These are phyloP conservation scores for Sycophila sp. DNA, from an alignment of 1,140 invertebrate species.

Conservation along the genomic window DNA sequence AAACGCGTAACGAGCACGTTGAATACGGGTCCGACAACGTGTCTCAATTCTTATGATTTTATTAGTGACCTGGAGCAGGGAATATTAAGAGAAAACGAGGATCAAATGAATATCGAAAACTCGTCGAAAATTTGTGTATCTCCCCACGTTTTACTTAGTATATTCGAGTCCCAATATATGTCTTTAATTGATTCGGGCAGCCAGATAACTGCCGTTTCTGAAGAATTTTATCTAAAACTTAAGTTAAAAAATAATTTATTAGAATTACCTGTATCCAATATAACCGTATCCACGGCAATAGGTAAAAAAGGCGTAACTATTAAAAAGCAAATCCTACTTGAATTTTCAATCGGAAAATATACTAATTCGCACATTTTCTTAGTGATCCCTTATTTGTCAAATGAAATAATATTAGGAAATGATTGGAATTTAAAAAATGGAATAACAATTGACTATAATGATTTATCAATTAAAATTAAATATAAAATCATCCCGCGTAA, in stretches of 20 bases:
- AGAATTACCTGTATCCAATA: constrained; percentile 11
- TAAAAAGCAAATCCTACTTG: background rate
- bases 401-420: constrained; percentile 4
- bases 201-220: no score
- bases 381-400: background rate
- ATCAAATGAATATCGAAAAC: no score
- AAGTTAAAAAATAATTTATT: background rate
- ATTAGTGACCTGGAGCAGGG: no score
- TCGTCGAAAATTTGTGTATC: no score
- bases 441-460: no score
- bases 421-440: background rate
- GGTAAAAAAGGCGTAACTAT: background rate
- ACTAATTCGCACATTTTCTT: background rate
- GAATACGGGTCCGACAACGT: background rate
- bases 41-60: no score
- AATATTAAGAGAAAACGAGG: no score
- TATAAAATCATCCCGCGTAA: background rate
- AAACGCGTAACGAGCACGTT: background rate
- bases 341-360: background rate
- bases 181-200: background rate
- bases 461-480: background rate
- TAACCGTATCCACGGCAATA: background rate
- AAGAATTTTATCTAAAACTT: background rate
- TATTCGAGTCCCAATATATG: background rate
- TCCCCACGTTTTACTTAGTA: no score